These are phyloP conservation scores for Zoanthus sociatus DNA, from an alignment of 92 coral and sea anemone genomes.

Conservation along the genomic window DNA sequence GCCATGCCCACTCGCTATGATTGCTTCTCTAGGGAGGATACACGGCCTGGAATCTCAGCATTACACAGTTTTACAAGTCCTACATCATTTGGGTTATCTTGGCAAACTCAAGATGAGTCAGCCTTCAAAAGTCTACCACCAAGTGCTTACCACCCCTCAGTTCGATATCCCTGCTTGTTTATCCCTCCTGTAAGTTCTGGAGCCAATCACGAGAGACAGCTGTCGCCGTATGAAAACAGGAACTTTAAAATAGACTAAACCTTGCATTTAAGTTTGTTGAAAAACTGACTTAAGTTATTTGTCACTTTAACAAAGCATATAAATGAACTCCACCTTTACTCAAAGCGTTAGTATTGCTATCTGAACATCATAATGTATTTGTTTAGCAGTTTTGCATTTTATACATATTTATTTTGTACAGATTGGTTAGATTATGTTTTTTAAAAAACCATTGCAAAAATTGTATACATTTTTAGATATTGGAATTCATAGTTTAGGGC, in stretches of 20 bases:
- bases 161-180: conserved; percentile 78
- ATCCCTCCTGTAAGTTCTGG: conserved; percentile 68
- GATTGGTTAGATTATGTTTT: background rate
- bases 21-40: conserved; percentile 58
- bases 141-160: conserved; percentile 53
- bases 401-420: conserved; percentile 41
- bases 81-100: conserved; percentile 71
- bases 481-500: background rate
- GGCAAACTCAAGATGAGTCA: conserved; percentile 78
- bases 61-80: conserved; percentile 63
- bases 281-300: conserved; percentile 39
- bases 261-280: background rate
- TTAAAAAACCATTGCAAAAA: background rate
- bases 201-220: conserved; percentile 38
- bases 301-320: conserved; percentile 20
- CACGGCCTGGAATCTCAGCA: conserved; percentile 28
- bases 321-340: conserved; percentile 15
- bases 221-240: conserved; percentile 44
- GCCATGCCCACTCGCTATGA: conserved; percentile 80
- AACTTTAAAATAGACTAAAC: conserved; percentile 37
- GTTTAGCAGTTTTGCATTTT: conserved; percentile 28
- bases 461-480: conserved; percentile 11
- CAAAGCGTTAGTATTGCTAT: conserved; percentile 23
- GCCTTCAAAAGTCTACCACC: conserved; percentile 80
- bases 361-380: conserved; percentile 29